phyloP scores from a whole-genome alignment of 2,888 invertebrate species.

The Aelia acuminata region DNA sequence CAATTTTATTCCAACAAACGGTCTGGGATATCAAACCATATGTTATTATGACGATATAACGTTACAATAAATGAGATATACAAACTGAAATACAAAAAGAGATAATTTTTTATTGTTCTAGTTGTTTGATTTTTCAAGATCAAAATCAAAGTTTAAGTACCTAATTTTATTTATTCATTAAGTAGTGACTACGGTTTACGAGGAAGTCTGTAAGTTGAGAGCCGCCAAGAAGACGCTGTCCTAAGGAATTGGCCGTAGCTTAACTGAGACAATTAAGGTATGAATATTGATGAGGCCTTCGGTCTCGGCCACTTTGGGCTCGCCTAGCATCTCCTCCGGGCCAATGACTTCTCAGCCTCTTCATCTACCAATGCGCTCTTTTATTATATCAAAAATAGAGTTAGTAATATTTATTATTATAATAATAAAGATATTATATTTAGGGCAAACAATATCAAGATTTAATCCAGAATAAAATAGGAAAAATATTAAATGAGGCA shows the following conservation, averaged over 20 bases:
- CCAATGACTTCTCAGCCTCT: constrained; percentile 28
- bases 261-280: constrained; percentile 15
- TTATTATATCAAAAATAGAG: background rate
- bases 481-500: too few species aligned
- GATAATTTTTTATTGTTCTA: too few species aligned
- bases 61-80: too few species aligned
- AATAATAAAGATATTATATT: too few species aligned
- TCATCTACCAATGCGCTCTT: background rate
- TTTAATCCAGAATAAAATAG: too few species aligned
- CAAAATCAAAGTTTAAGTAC: too few species aligned
- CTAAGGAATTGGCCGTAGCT: background rate
- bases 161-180: too few species aligned
- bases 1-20: too few species aligned
- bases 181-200: background rate
- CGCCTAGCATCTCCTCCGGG: background rate
- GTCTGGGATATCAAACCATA: too few species aligned
- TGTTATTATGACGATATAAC: too few species aligned
- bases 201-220: background rate
- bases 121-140: background rate
- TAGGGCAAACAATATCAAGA: too few species aligned
- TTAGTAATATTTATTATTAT: background rate
- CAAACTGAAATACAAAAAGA: too few species aligned
- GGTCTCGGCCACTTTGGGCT: constrained; percentile 4
- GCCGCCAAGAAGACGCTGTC: constrained; percentile 1
- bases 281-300: constrained; percentile 32